A percentile compares a stretch with the other conserved stretches of the same genome.
Conservation (phyloP, 1,140 invertebrate species). For the Heterodera carotae region DNA sequence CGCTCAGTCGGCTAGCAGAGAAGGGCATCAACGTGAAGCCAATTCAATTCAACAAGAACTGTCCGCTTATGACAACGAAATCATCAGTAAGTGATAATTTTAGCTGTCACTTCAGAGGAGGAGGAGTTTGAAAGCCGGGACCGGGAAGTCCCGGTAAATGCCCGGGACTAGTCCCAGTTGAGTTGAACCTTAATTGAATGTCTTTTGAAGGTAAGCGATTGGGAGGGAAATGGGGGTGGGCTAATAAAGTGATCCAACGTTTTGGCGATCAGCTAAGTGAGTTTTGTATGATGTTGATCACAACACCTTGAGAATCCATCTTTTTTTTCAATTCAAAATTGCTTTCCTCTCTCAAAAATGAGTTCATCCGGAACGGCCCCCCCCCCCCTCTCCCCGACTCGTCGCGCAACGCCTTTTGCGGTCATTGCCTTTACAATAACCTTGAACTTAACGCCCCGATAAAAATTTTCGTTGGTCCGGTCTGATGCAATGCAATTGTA, state of each 20-base stretch:
- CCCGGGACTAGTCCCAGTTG: no score
- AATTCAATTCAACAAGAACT: constrained; percentile 25
- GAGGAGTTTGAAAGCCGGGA: no score
- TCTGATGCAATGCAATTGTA: neutral
- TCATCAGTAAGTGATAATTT: constrained; percentile 19
- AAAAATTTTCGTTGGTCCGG: neutral
- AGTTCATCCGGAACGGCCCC: constrained; percentile 16
- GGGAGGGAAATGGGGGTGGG: neutral
- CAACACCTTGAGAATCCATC: neutral
- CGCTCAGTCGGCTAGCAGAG: neutral
- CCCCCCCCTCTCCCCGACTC: no score
- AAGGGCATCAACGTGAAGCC: neutral
- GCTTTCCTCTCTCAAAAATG: neutral
- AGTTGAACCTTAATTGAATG: neutral
- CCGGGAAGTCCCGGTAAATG: no score
- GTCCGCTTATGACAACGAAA: constrained; percentile 26
- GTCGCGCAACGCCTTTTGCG: constrained; percentile 12
- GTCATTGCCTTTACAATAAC: constrained; percentile 14
- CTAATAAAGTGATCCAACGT: no score
- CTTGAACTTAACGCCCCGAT: constrained; percentile 17
- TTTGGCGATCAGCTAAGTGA: no score
- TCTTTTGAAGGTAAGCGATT: neutral
- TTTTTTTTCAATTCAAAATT: neutral
- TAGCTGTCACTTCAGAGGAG: no score
- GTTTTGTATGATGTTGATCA: no score